phyloP scores from a whole-genome alignment of 2,113 vertebrate species.

The Semnornis frantzii region DNA sequence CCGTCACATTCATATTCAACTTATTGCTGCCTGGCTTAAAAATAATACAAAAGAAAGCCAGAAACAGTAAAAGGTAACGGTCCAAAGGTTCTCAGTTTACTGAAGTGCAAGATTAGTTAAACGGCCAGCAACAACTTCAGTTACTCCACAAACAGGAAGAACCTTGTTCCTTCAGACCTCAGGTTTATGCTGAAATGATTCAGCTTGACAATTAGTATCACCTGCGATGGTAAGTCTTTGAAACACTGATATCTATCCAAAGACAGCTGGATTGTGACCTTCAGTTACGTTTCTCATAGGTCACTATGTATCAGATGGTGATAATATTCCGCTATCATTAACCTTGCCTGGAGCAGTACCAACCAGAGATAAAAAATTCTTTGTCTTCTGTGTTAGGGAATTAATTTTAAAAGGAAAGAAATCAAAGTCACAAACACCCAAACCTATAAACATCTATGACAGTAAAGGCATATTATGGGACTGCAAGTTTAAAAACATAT shows the following conservation, averaged over 20 bases:
- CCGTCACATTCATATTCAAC: neutral
- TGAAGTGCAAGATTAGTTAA: neutral
- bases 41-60: neutral
- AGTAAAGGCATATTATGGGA: neutral
- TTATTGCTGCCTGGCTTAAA: neutral
- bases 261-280: neutral
- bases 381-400: neutral
- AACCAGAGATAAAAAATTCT: neutral
- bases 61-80: neutral
- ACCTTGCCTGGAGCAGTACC: neutral
- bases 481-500: neutral
- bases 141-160: neutral
- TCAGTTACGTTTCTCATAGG: neutral
- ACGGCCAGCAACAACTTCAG: neutral
- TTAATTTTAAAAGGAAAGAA: neutral
- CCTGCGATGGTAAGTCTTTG: neutral
- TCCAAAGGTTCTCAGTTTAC: neutral
- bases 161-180: neutral
- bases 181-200: neutral
- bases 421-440: neutral
- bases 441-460: neutral
- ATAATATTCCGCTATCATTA: neutral
- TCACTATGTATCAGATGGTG: neutral
- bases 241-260: neutral
- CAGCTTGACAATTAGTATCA: neutral